Percentiles rank a stretch among this genome's conserved stretches.
phyloP scores from a whole-genome alignment of 2,113 vertebrate genomes.

The Perognathus longimembris region DNA sequence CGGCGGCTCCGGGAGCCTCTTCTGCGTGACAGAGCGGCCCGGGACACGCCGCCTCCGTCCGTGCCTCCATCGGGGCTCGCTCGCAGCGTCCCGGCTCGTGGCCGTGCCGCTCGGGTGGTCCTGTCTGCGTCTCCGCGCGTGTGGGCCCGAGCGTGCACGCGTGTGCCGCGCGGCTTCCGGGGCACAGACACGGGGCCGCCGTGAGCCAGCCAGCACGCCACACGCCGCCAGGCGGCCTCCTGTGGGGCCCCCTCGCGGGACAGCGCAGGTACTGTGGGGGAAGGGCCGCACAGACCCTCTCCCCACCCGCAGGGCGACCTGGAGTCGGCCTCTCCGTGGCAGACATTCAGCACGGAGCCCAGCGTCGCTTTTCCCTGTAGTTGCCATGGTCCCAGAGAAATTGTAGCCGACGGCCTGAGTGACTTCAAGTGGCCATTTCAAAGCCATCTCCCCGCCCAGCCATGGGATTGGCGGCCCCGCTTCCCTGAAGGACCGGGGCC shows the following conservation, averaged over 20 bases:
- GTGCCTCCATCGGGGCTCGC: no score
- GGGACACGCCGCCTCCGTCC: not conserved
- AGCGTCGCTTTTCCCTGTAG: not conserved
- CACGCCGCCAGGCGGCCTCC: not conserved
- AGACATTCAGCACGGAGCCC: not conserved
- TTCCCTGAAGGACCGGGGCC: not conserved
- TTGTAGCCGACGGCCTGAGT: not conserved
- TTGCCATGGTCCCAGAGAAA: not conserved
- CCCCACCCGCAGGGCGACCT: not conserved
- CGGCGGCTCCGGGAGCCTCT: not conserved
- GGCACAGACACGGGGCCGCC: not conserved
- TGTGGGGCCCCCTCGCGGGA: not conserved
- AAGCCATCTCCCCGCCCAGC: not conserved
- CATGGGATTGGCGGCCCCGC: rapidly evolving
- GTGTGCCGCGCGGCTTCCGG: not conserved
- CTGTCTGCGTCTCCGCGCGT: no score
- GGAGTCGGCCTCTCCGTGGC: not conserved
- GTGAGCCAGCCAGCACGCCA: not conserved
- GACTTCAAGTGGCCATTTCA: conserved; percentile 11
- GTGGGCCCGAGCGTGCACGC: no score
- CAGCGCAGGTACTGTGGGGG: not conserved
- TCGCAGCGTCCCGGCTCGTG: no score
- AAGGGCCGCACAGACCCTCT: rapidly evolving
- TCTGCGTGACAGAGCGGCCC: no score
- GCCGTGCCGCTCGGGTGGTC: no score